phyloP scores from a whole-genome alignment of 2,888 invertebrate species.

The Tanypteryx hageni region DNA sequence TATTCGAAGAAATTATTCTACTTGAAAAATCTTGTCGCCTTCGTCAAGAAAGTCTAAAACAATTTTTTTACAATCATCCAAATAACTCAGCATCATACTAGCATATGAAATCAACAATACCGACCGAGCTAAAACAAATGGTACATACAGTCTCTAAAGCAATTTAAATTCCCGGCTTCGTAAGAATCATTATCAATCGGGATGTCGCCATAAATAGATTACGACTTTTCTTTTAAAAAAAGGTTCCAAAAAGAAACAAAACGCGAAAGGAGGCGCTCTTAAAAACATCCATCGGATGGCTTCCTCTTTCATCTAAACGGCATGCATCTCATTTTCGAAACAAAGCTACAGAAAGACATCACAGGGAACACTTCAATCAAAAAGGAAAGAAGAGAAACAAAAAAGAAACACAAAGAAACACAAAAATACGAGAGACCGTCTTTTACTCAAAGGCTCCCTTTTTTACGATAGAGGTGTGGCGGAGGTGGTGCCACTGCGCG shows the following conservation, averaged over 20 bases:
- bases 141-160: too few species aligned
- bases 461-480: slow-evolving; percentile 27
- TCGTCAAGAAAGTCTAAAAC: too few species aligned
- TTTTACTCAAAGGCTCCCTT: not conserved
- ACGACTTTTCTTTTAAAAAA: not conserved
- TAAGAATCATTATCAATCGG: not conserved
- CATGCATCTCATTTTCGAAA: slow-evolving; percentile 26
- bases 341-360: slow-evolving; percentile 42
- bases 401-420: not conserved
- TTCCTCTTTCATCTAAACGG: not conserved
- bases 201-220: not conserved
- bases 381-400: slow-evolving; percentile 18
- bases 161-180: too few species aligned
- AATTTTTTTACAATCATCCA: too few species aligned
- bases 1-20: too few species aligned
- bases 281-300: slow-evolving; percentile 36
- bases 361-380: slow-evolving; percentile 53
- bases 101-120: too few species aligned
- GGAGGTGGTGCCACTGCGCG: not conserved
- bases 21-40: too few species aligned
- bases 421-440: not conserved
- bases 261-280: not conserved
- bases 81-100: too few species aligned
- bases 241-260: not conserved
- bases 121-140: too few species aligned